Base-by-base conservation (phyloP, 2,888 invertebrate species). In the Helicoverpa assulta region DNA sequence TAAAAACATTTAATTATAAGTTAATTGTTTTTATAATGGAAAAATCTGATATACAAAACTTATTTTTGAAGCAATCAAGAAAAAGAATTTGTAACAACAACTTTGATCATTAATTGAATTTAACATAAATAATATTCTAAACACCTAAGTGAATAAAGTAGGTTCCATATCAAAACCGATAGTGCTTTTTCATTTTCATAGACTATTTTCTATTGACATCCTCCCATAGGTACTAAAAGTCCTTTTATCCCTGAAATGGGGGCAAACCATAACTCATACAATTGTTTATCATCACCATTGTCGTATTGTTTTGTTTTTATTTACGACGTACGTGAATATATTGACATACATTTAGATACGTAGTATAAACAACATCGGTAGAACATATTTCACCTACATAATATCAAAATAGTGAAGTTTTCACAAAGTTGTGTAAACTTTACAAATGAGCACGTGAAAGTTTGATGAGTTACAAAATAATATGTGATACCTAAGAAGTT, bases 401-500 rank as follows among this genome's bases (percentile, higher is more conserved):
- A 62, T n/a, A 19, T 14, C 19, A 10, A 14, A 60, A 63, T 37
- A 14, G 26, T 57, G 52, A 21, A 53, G 18, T 19, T 66, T 56
- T 26, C 33, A n/a, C 55, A 37, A 47, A 70, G 37, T 57, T 57
- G 8, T 62, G 8, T n/a, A 29, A 71, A 51, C 53, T 70, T 29
- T 55, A 16, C 50, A 21, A 68, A 19, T 59, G 53, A 40, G 47
- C 54, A 54, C 37, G 50, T 51, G n/a, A 62, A 73, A 62, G 57
- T 67, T 73, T 33, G 55, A 67, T 62, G 73, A 73, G 53, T 51
- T 26, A 37, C 43, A 43, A 53, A 57, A 57, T 72, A 50, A 68
- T 68, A 37, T 67, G 54, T 59, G 33, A 69, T 54, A 47, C 37
- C 37, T 54, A 58, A 57, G 40, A 60, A 70, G 50, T 55, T 61